Evolutionary conservation across 2,888 invertebrate genomes (phyloP).

Genomic region (Synanthedon myopaeformis): DNA sequence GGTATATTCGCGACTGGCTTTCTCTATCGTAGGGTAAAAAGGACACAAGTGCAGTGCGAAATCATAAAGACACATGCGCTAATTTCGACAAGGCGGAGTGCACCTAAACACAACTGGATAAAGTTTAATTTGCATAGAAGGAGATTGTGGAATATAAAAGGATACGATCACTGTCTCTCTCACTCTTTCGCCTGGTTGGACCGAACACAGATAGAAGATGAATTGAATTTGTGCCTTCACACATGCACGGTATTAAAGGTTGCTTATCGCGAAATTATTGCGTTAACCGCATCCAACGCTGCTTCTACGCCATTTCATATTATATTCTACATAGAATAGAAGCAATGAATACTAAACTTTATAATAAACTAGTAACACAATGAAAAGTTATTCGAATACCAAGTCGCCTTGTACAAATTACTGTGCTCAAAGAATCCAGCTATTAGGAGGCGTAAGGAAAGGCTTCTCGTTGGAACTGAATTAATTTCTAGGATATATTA

Average conservation of each 20-base stretch:
- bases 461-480: slow-evolving; percentile 2
- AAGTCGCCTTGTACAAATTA: background rate
- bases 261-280: slow-evolving; percentile 23
- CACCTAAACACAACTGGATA: slow-evolving; percentile 9
- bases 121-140: slow-evolving; percentile 11
- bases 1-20: slow-evolving; percentile 62
- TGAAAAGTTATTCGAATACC: background rate
- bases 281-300: slow-evolving; percentile 14
- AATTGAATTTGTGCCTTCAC: slow-evolving; percentile 59
- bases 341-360: background rate
- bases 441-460: slow-evolving; percentile 4
- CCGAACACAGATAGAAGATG: slow-evolving; percentile 55
- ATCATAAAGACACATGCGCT: slow-evolving; percentile 24
- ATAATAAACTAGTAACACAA: background rate
- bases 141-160: slow-evolving; percentile 39
- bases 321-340: background rate
- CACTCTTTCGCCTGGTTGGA: slow-evolving; percentile 56
- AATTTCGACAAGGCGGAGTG: slow-evolving; percentile 10
- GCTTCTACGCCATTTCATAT: background rate
- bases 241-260: slow-evolving; percentile 13
- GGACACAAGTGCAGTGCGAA: slow-evolving; percentile 36
- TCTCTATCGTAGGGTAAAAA: slow-evolving; percentile 47
- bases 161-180: slow-evolving; percentile 48
- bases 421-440: slow-evolving; percentile 1
- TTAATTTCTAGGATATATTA: too few species aligned